phyloP scores from a whole-genome alignment of 2,113 vertebrate genomes.

The Patagioenas fasciata region DNA sequence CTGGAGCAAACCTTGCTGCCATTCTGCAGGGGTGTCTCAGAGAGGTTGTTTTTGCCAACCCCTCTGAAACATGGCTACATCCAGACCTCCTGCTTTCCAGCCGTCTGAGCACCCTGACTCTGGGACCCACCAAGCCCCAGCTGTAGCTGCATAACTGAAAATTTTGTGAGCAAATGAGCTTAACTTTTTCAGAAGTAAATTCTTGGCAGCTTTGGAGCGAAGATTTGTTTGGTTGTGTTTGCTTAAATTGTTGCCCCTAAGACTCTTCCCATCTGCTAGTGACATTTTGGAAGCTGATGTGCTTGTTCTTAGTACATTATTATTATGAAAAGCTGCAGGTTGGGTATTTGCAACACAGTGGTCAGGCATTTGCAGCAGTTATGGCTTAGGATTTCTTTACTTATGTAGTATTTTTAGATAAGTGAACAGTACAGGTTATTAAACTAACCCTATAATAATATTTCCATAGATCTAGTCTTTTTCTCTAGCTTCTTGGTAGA shows the following conservation, averaged over 20 bases:
- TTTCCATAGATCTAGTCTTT: neutral
- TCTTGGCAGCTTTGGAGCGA: neutral
- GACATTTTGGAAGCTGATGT: neutral
- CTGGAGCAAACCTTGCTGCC: neutral
- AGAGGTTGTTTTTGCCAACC: neutral
- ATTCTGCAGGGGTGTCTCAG: neutral
- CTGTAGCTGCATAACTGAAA: neutral
- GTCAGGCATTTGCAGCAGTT: neutral
- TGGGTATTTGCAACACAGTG: neutral
- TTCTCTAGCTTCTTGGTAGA: neutral
- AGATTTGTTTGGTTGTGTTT: neutral
- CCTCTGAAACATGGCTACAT: accelerated
- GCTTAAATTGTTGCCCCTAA: neutral
- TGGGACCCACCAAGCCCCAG: neutral
- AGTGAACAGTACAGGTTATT: neutral
- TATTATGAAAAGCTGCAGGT: neutral
- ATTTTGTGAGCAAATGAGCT: neutral
- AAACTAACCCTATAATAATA: neutral
- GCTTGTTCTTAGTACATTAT: neutral
- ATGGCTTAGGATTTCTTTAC: neutral
- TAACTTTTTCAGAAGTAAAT: neutral
- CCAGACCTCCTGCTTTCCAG: neutral
- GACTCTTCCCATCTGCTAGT: neutral
- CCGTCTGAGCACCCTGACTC: neutral
- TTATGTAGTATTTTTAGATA: neutral